Evolutionary conservation across 2,113 vertebrate species (phyloP).

Genomic region (Tragelaphus buxtoni): DNA sequence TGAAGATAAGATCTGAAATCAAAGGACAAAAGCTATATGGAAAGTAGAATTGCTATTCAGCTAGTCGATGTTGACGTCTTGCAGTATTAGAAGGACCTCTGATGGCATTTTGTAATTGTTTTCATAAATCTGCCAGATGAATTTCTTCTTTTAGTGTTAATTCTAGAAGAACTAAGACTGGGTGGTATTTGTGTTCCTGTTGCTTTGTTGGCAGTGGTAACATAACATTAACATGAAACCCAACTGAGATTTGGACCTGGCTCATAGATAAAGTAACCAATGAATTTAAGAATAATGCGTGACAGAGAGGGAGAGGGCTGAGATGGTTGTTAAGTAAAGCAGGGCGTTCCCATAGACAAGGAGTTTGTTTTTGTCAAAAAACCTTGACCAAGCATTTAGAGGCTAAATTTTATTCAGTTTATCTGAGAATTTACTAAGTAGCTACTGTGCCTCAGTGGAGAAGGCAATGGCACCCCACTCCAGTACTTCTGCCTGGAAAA

Average conservation of each 20-base stretch:
- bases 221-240: background rate
- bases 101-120: slow-evolving; percentile 67
- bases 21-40: slow-evolving; percentile 53
- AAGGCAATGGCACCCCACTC: too few relatives aligned
- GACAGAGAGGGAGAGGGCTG: background rate
- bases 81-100: slow-evolving; percentile 60
- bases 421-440: background rate
- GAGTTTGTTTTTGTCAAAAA: background rate
- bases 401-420: background rate
- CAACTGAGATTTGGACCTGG: background rate
- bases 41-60: slow-evolving; percentile 67
- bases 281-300: background rate
- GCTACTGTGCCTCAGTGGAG: background rate
- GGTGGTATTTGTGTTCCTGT: slow-evolving; percentile 1
- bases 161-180: background rate
- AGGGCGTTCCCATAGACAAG: background rate
- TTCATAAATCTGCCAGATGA: slow-evolving; percentile 65
- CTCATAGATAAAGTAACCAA: background rate
- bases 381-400: background rate
- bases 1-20: slow-evolving; percentile 69
- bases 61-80: slow-evolving; percentile 23
- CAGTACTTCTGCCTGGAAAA: too few relatives aligned
- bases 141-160: slow-evolving; percentile 64
- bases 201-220: background rate
- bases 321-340: background rate